Evolutionary conservation across 2,113 vertebrate species (phyloP).

Genomic region (Apodemus speciosus): DNA sequence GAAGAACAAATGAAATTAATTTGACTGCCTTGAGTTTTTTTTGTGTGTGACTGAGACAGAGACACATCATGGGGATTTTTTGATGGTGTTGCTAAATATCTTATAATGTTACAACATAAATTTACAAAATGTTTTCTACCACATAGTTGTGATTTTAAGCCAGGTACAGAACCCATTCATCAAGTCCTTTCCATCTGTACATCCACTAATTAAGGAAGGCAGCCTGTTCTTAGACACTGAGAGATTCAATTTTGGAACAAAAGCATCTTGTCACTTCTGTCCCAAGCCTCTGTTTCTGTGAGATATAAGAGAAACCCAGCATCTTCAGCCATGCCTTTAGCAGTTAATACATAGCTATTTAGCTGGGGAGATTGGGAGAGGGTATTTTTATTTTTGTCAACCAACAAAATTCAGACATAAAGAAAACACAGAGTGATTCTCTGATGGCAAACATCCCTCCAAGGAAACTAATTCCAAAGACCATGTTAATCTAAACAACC

Average conservation of each 20-base stretch:
- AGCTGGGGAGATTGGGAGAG: not conserved
- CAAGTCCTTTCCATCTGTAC: not conserved
- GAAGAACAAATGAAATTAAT: slow-evolving; percentile 55
- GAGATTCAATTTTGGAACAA: slow-evolving; percentile 31
- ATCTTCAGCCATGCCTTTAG: slow-evolving; percentile 21
- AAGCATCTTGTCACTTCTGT: slow-evolving; percentile 44
- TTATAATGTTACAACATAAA: slow-evolving; percentile 67
- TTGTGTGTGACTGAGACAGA: slow-evolving; percentile 36
- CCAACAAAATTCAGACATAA: slow-evolving; percentile 53
- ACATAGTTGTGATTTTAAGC: slow-evolving; percentile 59
- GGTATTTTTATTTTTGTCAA: not conserved
- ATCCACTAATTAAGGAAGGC: slow-evolving; percentile 53
- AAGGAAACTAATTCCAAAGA: slow-evolving; percentile 31
- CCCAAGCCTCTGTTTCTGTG: slow-evolving; percentile 51
- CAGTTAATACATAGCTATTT: slow-evolving; percentile 39
- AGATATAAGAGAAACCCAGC: not conserved
- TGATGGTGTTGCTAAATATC: slow-evolving; percentile 36
- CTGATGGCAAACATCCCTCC: slow-evolving; percentile 25
- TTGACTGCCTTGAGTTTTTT: slow-evolving; percentile 42
- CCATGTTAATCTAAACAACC: slow-evolving; percentile 49
- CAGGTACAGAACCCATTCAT: slow-evolving; percentile 55
- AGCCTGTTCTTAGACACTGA: not conserved
- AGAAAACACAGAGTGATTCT: slow-evolving; percentile 19
- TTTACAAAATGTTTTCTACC: slow-evolving; percentile 60
- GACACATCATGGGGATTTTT: slow-evolving; percentile 41